Evolutionary conservation across 2,113 vertebrate species (phyloP).

Genomic region (Terrapene triunguis): DNA sequence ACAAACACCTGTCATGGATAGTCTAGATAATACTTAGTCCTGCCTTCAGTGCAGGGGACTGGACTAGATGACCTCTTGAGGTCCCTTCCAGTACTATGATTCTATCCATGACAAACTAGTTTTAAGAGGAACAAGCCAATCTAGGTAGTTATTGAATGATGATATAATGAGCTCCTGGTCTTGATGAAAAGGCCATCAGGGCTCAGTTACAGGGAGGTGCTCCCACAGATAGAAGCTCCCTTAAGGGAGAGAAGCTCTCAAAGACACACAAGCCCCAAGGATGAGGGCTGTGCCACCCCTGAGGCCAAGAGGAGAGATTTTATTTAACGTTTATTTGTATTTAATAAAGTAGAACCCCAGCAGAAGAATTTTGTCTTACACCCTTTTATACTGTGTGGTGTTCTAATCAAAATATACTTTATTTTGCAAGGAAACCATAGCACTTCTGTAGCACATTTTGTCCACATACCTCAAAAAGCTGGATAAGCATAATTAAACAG

Average conservation of each 20-base stretch:
- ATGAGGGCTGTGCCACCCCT: not conserved
- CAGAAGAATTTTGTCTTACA: not conserved
- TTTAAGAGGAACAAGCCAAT: not conserved
- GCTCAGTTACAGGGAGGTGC: not conserved
- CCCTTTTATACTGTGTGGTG: not conserved
- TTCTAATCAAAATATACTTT: not conserved
- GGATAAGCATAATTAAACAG: not conserved
- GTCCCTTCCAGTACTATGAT: no score
- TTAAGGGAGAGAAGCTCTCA: not conserved
- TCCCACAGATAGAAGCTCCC: not conserved
- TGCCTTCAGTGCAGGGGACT: no score
- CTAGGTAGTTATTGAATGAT: not conserved
- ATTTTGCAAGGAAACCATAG: not conserved
- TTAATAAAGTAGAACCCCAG: not conserved
- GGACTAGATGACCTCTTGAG: no score
- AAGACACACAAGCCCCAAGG: not conserved
- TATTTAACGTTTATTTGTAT: not conserved
- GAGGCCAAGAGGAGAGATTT: not conserved
- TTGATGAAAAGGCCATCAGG: not conserved
- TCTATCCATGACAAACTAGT: not conserved
- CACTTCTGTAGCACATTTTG: not conserved
- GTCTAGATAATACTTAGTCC: no score
- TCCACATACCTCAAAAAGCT: not conserved
- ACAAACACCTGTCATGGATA: no score
- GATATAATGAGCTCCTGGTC: not conserved